phyloP scores from a whole-genome alignment of 2,113 vertebrate genomes.

The Numida meleagris region DNA sequence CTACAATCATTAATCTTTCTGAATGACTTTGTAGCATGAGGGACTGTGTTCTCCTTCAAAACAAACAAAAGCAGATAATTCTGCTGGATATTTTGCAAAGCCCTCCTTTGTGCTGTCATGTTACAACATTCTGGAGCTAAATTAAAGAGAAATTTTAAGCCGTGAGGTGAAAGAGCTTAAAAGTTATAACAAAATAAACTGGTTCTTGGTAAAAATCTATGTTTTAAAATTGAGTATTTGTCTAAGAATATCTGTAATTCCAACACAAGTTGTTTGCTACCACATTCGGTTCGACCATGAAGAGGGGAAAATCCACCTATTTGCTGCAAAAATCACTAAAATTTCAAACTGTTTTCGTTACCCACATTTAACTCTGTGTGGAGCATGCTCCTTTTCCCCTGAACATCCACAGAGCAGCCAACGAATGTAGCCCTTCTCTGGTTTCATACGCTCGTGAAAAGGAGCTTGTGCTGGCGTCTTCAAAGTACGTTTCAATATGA shows the following conservation, averaged over 20 bases:
- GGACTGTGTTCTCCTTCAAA: conserved; percentile 3
- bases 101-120: background rate
- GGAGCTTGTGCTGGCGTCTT: background rate
- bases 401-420: background rate
- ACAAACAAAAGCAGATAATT: background rate
- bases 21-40: conserved; percentile 17
- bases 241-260: too few relatives aligned
- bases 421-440: background rate
- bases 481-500: background rate
- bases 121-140: background rate
- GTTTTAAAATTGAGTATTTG: background rate
- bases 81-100: background rate
- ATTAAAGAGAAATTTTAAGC: background rate
- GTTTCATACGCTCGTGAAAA: background rate
- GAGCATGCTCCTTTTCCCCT: background rate
- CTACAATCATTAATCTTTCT: conserved; percentile 43
- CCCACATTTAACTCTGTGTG: background rate
- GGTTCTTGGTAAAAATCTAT: background rate
- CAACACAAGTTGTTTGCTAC: background rate
- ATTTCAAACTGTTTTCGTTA: background rate
- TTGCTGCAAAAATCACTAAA: rapidly evolving
- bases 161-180: rapidly evolving
- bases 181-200: background rate
- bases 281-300: background rate
- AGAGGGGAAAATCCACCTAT: background rate